Evolutionary conservation across 2,888 invertebrate species (phyloP).

Genomic region (Uloborus plumipes): DNA sequence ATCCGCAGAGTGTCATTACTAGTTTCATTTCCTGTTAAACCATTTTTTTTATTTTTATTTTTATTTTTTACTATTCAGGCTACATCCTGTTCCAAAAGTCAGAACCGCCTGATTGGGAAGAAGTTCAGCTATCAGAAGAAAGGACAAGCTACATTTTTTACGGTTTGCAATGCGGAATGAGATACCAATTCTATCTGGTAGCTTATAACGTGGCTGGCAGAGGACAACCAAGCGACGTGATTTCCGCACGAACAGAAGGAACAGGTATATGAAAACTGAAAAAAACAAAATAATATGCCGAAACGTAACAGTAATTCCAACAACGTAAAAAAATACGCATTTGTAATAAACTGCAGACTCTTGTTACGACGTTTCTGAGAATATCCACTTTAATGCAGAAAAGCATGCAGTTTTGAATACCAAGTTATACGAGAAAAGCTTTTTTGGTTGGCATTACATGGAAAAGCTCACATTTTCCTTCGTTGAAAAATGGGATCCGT

Average conservation of each 20-base stretch:
- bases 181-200: constrained; percentile 82
- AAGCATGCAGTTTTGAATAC: no score
- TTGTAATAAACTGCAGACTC: neutral
- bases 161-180: constrained; percentile 83
- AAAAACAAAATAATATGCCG: neutral
- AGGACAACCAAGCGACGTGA: constrained; percentile 77
- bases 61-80: constrained; percentile 51
- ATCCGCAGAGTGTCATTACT: no score
- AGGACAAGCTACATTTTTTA: constrained; percentile 80
- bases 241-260: constrained; percentile 71
- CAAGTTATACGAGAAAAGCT: no score
- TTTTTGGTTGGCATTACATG: no score
- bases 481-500: no score
- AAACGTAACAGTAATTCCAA: no score
- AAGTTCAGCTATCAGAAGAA: constrained; percentile 79
- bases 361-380: no score
- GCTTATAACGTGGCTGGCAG: constrained; percentile 84
- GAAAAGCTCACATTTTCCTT: no score
- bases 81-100: constrained; percentile 70
- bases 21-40: no score
- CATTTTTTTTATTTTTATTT: neutral
- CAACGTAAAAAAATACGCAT: neutral
- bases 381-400: no score
- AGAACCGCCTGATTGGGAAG: constrained; percentile 77
- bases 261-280: constrained; percentile 68